A percentile compares a stretch with the other conserved stretches of the same genome.
phyloP scores from a whole-genome alignment of 2,113 vertebrate species.

The Chaenogobius annularis region DNA sequence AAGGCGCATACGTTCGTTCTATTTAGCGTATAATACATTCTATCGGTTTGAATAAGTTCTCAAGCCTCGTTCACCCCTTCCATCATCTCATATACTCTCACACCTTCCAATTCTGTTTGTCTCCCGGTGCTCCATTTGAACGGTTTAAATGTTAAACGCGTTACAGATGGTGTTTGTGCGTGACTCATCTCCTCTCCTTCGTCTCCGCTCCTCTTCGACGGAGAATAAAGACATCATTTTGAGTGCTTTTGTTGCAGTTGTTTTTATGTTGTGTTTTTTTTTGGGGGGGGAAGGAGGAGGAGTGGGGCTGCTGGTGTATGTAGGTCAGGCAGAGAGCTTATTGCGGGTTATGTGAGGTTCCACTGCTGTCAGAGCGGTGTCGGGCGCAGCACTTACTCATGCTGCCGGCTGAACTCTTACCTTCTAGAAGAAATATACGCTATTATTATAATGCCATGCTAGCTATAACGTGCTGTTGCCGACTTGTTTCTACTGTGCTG shows the following conservation, averaged over 20 bases:
- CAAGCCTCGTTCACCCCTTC: constrained; percentile 4
- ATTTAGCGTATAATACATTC: constrained; percentile 12
- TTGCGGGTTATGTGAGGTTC: background rate
- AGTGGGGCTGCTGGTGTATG: constrained; percentile 10
- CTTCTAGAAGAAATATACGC: background rate
- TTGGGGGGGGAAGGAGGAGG: no score
- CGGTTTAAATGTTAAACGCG: constrained; percentile 35
- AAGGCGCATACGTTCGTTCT: constrained; percentile 17
- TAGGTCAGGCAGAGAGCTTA: constrained; percentile 7
- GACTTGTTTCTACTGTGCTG: no score
- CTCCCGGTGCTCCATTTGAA: constrained; percentile 22
- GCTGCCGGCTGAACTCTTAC: background rate
- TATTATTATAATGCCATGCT: background rate
- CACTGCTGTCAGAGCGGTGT: background rate
- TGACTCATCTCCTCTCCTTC: constrained; percentile 26
- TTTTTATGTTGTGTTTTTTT: background rate
- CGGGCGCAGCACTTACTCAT: background rate
- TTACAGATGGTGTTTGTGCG: constrained; percentile 45
- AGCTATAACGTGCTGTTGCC: no score
- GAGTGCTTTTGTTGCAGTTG: constrained; percentile 19
- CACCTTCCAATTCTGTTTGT: constrained; percentile 23
- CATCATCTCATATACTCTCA: constrained; percentile 11
- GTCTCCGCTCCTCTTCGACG: background rate
- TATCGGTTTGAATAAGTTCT: constrained; percentile 33
- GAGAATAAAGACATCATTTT: background rate